Percentiles rank a stretch among this genome's conserved stretches.
Conservation (phyloP, 2,888 invertebrate species). For the Steinernema hermaphroditum region DNA sequence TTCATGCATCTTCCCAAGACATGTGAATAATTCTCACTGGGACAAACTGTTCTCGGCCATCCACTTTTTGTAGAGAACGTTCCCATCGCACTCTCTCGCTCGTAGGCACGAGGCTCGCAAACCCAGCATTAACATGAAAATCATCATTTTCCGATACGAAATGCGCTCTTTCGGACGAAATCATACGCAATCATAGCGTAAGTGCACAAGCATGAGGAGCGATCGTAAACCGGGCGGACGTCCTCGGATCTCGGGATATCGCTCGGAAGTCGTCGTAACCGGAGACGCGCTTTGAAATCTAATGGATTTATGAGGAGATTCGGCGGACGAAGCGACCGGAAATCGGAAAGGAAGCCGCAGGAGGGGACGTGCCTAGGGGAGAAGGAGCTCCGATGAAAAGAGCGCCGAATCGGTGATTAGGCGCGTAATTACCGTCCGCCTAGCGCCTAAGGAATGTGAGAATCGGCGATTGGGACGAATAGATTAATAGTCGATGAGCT, state of each 20-base stretch:
- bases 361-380: neutral
- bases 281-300: neutral
- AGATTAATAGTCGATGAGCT: constrained; percentile 24
- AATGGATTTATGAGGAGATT: constrained; percentile 26
- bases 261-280: constrained; percentile 1
- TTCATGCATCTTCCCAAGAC: no score
- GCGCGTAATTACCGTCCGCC: constrained; percentile 11
- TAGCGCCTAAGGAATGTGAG: constrained; percentile 20
- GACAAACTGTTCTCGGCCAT: no score
- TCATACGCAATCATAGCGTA: no score
- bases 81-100: no score
- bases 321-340: constrained; percentile 25
- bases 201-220: no score
- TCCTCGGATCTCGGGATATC: neutral
- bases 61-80: no score
- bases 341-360: constrained; percentile 8
- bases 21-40: no score
- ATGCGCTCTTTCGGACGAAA: no score
- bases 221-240: no score
- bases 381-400: neutral
- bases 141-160: no score
- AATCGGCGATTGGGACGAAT: constrained; percentile 28
- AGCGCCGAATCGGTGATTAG: constrained; percentile 17
- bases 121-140: no score
- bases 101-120: no score